Base-by-base conservation (phyloP, 2,797 vertebrate genomes). In the Anabas testudineus region DNA sequence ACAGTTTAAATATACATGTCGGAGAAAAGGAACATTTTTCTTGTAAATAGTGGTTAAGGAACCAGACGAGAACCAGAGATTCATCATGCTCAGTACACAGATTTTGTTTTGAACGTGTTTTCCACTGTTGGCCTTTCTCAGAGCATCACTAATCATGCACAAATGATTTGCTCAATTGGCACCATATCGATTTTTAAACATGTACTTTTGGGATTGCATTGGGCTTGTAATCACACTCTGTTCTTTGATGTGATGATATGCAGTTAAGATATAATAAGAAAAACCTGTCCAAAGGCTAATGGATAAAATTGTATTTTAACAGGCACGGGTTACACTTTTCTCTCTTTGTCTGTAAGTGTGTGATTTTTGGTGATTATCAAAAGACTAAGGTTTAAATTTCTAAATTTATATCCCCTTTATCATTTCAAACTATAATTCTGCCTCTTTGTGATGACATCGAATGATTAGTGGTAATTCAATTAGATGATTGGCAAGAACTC, bases 71-170 rank as follows among this genome's bases (percentile, higher is more conserved):
- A n/a, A n/a, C n/a, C 70, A 62, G 58, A 79, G 48, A 59, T 75
- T 74, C 62, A 52, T 76, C 53, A 32, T 72, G 65, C 74, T 68
- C 54, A 36, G 48, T 61, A 49, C 53, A 55, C 41, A n/a, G 12
- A 26, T 30, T 76, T 88, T 78, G 60, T 76, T 86, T 78, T 66
- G 61, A 78, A 48, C 7, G 69, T 67, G 64, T 89, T 87, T 88
- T 80, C 74, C 80, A 81, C 73, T 67, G 42, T 87, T 78, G 75
- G 86, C 87, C 81, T 91, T 86, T 72, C 53, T 85, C 75, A 47
- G 39, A 82, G 66, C 70, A 36, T 87, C 76, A 83, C 64, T 82
- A 77, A 85, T 84, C 71, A 63, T 78, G 69, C 81, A 88, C 76
- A 80, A 18, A 73, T 69, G 47, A 61, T 85, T 70, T 81, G 57